Evolutionary conservation across 2,113 vertebrate genomes (phyloP).

Genomic region (Mesoclemmys tuberculata): DNA sequence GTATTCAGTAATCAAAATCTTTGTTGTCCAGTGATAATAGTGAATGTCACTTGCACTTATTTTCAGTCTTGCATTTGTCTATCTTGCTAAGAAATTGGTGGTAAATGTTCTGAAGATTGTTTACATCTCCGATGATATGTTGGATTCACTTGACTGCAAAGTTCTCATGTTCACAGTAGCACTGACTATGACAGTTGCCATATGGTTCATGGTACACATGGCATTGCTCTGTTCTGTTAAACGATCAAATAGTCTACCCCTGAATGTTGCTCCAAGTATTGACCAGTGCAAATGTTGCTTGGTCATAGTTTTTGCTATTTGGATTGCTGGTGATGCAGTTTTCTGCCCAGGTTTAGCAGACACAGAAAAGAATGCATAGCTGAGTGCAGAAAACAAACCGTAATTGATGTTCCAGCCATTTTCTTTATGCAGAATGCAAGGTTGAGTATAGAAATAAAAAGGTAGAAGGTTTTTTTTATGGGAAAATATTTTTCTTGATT

Average conservation of each 20-base stretch:
- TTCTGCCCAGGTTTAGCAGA: constrained; percentile 57
- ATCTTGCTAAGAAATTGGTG: constrained; percentile 63
- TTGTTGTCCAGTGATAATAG: no score
- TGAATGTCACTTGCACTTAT: constrained; percentile 68
- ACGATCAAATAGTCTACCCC: constrained; percentile 50
- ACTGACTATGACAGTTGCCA: constrained; percentile 43
- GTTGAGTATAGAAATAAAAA: constrained; percentile 29
- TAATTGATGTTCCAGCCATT: neutral
- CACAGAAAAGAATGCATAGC: constrained; percentile 6
- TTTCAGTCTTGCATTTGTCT: constrained; percentile 66
- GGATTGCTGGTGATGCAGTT: constrained; percentile 27
- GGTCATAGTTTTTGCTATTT: constrained; percentile 52
- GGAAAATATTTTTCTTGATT: constrained; percentile 62
- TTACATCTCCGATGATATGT: constrained; percentile 47
- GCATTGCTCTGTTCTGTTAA: constrained; percentile 43
- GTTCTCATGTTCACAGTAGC: constrained; percentile 50
- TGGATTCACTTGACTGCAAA: constrained; percentile 63
- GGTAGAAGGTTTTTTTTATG: constrained; percentile 55
- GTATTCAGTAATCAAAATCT: no score
- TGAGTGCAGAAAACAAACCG: neutral
- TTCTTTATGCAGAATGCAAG: constrained; percentile 45
- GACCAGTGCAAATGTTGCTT: constrained; percentile 34
- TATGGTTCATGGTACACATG: constrained; percentile 71
- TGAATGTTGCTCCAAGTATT: neutral
- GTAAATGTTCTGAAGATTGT: constrained; percentile 68